Base-by-base conservation (phyloP, 2,113 vertebrate genomes). In the Platichthys flesus region DNA sequence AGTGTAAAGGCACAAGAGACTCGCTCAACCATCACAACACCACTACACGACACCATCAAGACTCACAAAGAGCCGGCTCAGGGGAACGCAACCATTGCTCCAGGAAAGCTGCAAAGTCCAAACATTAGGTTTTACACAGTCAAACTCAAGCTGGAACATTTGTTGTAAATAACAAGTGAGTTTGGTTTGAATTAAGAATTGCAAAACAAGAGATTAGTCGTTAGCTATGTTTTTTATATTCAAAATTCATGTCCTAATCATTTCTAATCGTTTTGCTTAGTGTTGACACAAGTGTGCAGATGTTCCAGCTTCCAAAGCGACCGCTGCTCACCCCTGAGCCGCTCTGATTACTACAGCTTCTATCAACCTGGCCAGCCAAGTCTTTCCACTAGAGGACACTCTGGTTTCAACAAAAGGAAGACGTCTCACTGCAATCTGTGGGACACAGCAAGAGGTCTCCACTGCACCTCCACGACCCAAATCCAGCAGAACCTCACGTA, bases 361-460 rank as follows among this genome's bases (percentile, higher is more conserved):
- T 88, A 67, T 82, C 55, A 94, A 95, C 96, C 94, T 92, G 96
- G 96, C 97, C 96, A 93, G 96, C 96, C 96, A 96, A 96, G 95
- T 93, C 84, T 90, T 82, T 15, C 85, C 94, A 85, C 80, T 87
- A 93, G 92, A 89, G 85, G 93, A 79, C 91, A 88, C 90, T 92
- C 89, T 91, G 68, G 81, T 88, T 89, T 87, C 81, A 91, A 88
- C 67, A 85, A 89, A 66, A 80, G 77, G 65, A 88, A 23, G 31
- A 90, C 47, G 70, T 79, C 67, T 82, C 86, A 90, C 92, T 74
- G 90, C 92, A 93, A 56, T 90, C 79, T 72, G 76, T 62, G 59
- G 86, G 82, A 90, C 87, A 92, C 85, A 70, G 84, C 85, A 89
- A 90, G 82, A 83, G 76, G 82, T 45, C 56, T 78, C 73, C 74